phyloP scores from a whole-genome alignment of 2,888 invertebrate genomes.

The Amphimallon solstitiale region DNA sequence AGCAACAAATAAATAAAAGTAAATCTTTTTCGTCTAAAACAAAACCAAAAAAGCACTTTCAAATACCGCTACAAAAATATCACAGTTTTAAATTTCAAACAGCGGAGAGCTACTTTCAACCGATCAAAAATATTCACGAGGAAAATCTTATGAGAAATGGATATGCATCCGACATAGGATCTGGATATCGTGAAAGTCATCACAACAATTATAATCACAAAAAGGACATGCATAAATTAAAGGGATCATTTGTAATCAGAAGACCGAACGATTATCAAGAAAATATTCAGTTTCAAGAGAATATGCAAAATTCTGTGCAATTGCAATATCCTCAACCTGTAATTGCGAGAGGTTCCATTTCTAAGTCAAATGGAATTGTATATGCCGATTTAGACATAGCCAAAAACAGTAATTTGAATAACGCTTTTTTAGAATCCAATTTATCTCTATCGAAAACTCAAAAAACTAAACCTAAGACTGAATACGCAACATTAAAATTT shows the following conservation, averaged over 20 bases:
- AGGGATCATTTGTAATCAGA: conserved; percentile 59
- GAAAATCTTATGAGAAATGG: conserved; percentile 62
- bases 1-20: conserved; percentile 59
- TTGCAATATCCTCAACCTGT: conserved; percentile 63
- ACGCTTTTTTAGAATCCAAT: conserved; percentile 40
- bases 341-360: conserved; percentile 48
- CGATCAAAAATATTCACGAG: conserved; percentile 70
- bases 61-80: conserved; percentile 73
- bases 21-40: conserved; percentile 61
- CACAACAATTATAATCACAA: conserved; percentile 52
- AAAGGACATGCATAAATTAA: conserved; percentile 57
- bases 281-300: conserved; percentile 57
- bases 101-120: conserved; percentile 71
- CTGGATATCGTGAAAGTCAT: conserved; percentile 47
- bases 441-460: conserved; percentile 39
- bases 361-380: conserved; percentile 61
- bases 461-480: conserved; percentile 65
- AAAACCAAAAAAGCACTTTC: conserved; percentile 70
- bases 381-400: conserved; percentile 65
- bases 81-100: conserved; percentile 69
- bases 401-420: conserved; percentile 51
- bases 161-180: conserved; percentile 58
- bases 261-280: conserved; percentile 59
- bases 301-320: conserved; percentile 59
- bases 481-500: conserved; percentile 74